Conservation (phyloP, 2,113 vertebrate species). For the Myocastor coypus region DNA sequence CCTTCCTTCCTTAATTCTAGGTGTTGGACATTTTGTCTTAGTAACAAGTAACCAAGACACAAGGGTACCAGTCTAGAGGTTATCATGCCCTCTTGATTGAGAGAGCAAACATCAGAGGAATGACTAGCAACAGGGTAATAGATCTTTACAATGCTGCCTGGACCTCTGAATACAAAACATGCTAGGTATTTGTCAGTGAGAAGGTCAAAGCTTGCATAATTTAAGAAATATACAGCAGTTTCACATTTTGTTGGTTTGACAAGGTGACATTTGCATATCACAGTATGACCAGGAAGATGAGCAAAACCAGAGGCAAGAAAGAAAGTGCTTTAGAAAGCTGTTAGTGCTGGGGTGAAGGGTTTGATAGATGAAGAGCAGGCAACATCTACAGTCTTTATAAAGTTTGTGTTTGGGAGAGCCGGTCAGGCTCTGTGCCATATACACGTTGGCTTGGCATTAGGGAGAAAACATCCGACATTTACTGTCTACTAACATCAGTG, state of each 20-base stretch:
- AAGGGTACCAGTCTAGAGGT: neutral
- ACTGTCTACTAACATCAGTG: neutral
- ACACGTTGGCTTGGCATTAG: neutral
- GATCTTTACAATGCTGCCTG: neutral
- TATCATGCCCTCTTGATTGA: neutral
- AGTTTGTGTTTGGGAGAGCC: neutral
- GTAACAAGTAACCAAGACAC: no score
- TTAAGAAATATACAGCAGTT: constrained; percentile 32
- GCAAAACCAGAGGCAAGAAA: neutral
- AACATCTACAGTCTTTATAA: neutral
- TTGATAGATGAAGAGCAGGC: neutral
- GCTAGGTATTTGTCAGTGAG: constrained; percentile 52
- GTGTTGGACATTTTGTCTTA: no score
- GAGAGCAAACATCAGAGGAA: neutral
- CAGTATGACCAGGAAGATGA: constrained; percentile 17
- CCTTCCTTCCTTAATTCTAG: no score
- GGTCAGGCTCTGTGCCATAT: neutral
- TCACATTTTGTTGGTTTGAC: constrained; percentile 5
- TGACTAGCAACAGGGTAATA: neutral
- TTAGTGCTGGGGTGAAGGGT: neutral
- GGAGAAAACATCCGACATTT: neutral
- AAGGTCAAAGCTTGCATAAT: constrained; percentile 65
- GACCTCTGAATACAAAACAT: constrained; percentile 20
- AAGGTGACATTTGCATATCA: constrained; percentile 64
- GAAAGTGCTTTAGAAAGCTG: neutral